Conservation (phyloP, 35 echinoderm and acorn worm species). For the Amphiura filiformis region DNA sequence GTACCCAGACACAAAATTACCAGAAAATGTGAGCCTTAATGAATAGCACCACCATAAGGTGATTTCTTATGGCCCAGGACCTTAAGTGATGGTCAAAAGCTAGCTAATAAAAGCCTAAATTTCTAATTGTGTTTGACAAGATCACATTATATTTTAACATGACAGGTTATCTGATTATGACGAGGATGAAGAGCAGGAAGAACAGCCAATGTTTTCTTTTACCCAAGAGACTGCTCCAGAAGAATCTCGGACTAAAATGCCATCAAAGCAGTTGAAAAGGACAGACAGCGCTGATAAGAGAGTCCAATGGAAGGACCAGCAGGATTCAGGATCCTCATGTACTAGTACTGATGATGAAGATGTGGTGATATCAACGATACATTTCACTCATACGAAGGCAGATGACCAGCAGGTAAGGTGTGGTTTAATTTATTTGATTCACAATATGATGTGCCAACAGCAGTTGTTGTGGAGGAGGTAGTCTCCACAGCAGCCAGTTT, state of each 20-base stretch:
- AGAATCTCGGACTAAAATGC: not conserved
- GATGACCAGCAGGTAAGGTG: not conserved
- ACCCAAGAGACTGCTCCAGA: not conserved
- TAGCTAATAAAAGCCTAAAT: no score
- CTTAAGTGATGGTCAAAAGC: no score
- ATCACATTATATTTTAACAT: no score
- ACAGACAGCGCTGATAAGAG: not conserved
- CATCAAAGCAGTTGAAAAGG: not conserved
- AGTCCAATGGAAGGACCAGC: constrained; percentile 15
- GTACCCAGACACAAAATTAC: no score
- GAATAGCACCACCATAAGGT: no score
- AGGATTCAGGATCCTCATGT: not conserved
- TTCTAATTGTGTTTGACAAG: no score
- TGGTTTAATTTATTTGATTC: no score
- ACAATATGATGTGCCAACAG: no score
- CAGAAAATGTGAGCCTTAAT: no score
- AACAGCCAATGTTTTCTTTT: not conserved
- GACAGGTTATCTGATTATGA: constrained; percentile 49
- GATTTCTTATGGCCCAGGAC: no score
- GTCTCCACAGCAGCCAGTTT: no score
- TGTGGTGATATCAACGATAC: constrained; percentile 13
- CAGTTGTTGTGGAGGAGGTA: no score
- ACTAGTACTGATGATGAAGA: not conserved
- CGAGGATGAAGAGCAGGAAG: constrained; percentile 9
- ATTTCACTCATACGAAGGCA: constrained; percentile 26